Base-by-base conservation (phyloP, 2,113 vertebrate species). In the Rhineura floridana region DNA sequence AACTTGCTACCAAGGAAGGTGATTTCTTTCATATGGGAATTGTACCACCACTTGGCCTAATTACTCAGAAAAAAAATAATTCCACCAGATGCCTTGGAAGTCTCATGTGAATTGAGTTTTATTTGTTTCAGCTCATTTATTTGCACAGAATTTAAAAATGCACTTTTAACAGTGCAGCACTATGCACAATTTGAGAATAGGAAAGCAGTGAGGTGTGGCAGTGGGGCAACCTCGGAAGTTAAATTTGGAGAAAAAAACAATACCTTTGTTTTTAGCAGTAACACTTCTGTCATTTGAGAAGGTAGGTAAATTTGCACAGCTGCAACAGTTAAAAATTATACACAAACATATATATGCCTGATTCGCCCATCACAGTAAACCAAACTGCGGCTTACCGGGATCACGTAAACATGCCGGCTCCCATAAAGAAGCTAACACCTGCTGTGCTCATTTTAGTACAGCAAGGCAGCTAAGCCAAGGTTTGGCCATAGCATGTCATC, bases 51-150 rank as follows among this genome's bases (percentile, higher is more conserved):
- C 88, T 94, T 93, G 84, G 88, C 95, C 93, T 96, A 95, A 97
- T 97, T 96, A 95, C 91, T 94, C 91, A 94, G 90, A 94, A 94
- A 75, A 67, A 52, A 96, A 96, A 95, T 95, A 95, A 94, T 90
- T 96, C 84, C 30, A 91, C 90, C 93, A 96, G 92, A 96, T 96
- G 92, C 95, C 90, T 93, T 92, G 85, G 78, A 88, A 95, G 87
- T 96, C 96, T 96, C 94, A 75, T 92, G 91, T 89, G 95, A 94
- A 91, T 88, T 93, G 67, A 50, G 8, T 96, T 96, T 95, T 96
- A 94, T 96, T 96, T 96, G 91, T 94, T 96, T 95, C 94, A 94
- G 92, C 91, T 95, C 94, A 94, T 95, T 95, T 97, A 91, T 96
- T 96, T 96, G 91, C 84, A 91, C 67, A 92, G 81, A 93, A 87